A percentile compares a stretch with the other conserved stretches of the same genome.
These are phyloP conservation scores for Sigmodon hispidus DNA, from an alignment of 2,113 vertebrate genomes.

Conservation along the genomic window DNA sequence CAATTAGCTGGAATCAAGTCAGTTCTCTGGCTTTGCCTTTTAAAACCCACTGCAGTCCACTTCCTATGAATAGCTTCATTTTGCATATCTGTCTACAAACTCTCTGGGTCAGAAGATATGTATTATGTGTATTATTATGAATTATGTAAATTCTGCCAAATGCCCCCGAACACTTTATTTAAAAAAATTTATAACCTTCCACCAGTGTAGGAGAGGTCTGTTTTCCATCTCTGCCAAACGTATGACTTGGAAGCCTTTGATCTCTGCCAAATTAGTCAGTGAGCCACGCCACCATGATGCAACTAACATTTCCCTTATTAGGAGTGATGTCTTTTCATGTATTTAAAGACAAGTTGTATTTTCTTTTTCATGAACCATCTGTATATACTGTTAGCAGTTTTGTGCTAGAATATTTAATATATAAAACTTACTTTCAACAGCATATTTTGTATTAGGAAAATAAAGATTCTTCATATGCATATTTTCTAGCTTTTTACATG, in stretches of 20 bases:
- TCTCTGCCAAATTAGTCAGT: constrained; percentile 51
- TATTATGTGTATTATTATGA: constrained; percentile 17
- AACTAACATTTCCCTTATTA: constrained; percentile 26
- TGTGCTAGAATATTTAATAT: not conserved
- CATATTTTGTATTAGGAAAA: constrained; percentile 6
- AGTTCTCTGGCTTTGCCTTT: not conserved
- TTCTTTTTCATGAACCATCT: not conserved
- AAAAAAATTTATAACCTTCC: not conserved
- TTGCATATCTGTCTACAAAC: not conserved
- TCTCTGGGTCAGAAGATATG: constrained; percentile 6
- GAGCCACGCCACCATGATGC: not conserved
- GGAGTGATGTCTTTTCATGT: not conserved
- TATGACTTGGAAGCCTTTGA: constrained; percentile 45
- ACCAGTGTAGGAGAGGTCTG: constrained; percentile 10
- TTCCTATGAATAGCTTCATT: not conserved
- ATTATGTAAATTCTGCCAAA: constrained; percentile 39
- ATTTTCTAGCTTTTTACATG: constrained; percentile 4
- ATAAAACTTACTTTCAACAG: not conserved
- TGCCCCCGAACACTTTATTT: not conserved
- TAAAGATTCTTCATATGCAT: not conserved
- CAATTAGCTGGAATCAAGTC: not conserved
- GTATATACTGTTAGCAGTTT: not conserved
- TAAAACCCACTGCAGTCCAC: not conserved
- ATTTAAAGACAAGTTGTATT: not conserved
- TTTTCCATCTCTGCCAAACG: constrained; percentile 39